These are phyloP conservation scores for Nothocercus julius DNA, from an alignment of 2,113 vertebrate species.

Conservation along the genomic window DNA sequence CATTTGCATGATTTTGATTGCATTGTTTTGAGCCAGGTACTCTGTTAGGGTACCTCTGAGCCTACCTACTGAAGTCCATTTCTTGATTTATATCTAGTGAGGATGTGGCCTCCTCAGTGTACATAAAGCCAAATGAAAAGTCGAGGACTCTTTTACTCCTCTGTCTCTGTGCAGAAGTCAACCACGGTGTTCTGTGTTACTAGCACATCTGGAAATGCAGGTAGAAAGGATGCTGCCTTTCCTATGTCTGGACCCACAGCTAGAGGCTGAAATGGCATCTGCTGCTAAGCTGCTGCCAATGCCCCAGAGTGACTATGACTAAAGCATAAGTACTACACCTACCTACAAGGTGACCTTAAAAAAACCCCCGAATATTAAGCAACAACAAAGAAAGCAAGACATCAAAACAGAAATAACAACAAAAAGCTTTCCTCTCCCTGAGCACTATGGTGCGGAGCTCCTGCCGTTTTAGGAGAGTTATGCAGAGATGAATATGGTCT, in stretches of 20 bases:
- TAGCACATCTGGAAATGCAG: background rate
- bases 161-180: background rate
- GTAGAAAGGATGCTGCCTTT: background rate
- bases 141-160: background rate
- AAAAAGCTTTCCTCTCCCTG: accelerated
- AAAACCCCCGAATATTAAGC: background rate
- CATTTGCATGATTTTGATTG: conserved; percentile 46
- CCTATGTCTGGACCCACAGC: accelerated
- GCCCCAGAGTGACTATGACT: background rate
- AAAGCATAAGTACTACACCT: background rate
- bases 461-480: background rate
- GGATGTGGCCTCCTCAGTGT: background rate
- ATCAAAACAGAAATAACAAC: background rate
- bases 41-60: background rate
- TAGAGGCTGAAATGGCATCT: background rate
- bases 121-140: background rate
- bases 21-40: background rate
- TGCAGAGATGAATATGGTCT: background rate
- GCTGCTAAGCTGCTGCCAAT: background rate
- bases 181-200: accelerated
- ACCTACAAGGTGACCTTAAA: accelerated
- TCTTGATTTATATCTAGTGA: background rate
- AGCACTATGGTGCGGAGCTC: background rate
- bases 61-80: background rate
- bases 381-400: too few species aligned